Evolutionary conservation across 2,888 invertebrate genomes (phyloP), one percentile per base, ranked within the genome.

Genomic region (Watsonalla cultraria): DNA sequence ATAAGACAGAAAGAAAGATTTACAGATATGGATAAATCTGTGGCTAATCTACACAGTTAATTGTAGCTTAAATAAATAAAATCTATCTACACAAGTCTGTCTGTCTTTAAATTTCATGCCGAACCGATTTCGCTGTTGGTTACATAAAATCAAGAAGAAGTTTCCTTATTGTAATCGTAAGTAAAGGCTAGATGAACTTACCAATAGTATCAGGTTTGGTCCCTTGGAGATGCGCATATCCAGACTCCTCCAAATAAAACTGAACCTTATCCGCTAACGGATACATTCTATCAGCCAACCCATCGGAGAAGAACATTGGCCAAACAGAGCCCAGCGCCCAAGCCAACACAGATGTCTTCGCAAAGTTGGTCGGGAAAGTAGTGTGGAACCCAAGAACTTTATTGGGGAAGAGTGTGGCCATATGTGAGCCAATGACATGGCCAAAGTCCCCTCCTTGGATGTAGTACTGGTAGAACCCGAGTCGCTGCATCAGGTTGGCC

Each of bases 141-240:
- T n/a, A n/a, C n/a, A n/a, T n/a, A n/a, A n/a, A n/a, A n/a, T n/a
- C n/a, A n/a, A n/a, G n/a, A n/a, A n/a, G n/a, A n/a, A n/a, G n/a
- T n/a, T n/a, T n/a, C n/a, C n/a, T n/a, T n/a, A n/a, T n/a, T n/a
- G n/a, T n/a, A n/a, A n/a, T n/a, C n/a, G n/a, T n/a, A n/a, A n/a
- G n/a, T n/a, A n/a, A n/a, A n/a, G n/a, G n/a, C n/a, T n/a, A n/a
- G n/a, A n/a, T n/a, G 42, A 57, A 61, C 84, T 80, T 74, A 95
- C 96, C 96, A 53, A 95, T 86, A 0, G 96, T 96, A 76, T 97
- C 96, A 9, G 97, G 97, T 74, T 96, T 97, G 0, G 96, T 95
- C 0, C 93, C 91, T 74, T 97, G 97, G 15, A 96, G 64, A 78
- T 96, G 96, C 61, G 94, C 64, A 64, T 94, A 94, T 0, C 94